Conservation (phyloP, 2,113 vertebrate genomes). For the Oophaga pumilio region DNA sequence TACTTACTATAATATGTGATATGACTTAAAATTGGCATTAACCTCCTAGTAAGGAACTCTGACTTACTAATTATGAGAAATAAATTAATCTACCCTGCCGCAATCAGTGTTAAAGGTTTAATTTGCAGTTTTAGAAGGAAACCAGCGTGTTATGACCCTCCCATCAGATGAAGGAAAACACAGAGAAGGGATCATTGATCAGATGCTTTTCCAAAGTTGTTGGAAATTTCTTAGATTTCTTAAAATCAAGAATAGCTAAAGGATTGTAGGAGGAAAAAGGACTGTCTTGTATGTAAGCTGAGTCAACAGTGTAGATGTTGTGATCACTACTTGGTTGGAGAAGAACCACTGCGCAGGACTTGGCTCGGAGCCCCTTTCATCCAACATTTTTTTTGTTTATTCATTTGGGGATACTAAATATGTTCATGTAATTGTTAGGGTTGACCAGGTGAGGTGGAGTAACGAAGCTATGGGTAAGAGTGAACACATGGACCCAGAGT, state of each 20-base stretch:
- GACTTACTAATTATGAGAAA: conserved; percentile 32
- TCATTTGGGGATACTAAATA: too few species aligned
- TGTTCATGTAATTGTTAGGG: too few species aligned
- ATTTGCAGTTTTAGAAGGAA: not conserved
- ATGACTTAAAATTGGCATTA: conserved; percentile 26
- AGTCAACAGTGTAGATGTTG: not conserved
- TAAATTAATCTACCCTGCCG: conserved; percentile 32
- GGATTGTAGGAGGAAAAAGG: not conserved
- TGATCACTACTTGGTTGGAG: not conserved
- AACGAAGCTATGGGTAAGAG: too few species aligned
- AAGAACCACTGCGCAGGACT: not conserved
- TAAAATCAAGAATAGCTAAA: not conserved
- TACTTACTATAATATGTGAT: conserved; percentile 32
- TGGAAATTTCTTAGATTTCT: not conserved
- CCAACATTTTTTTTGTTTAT: too few species aligned
- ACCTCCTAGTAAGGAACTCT: conserved; percentile 38
- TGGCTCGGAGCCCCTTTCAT: too few species aligned
- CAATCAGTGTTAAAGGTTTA: conserved; percentile 44
- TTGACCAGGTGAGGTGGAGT: too few species aligned
- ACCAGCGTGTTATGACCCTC: conserved; percentile 22
- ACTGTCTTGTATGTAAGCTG: not conserved
- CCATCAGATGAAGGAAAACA: conserved; percentile 1
- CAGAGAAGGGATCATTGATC: not conserved
- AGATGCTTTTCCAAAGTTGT: not conserved
- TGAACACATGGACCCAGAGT: too few species aligned